Evolutionary conservation across 2,888 invertebrate species (phyloP).

Genomic region (Andrena chrysosceles): DNA sequence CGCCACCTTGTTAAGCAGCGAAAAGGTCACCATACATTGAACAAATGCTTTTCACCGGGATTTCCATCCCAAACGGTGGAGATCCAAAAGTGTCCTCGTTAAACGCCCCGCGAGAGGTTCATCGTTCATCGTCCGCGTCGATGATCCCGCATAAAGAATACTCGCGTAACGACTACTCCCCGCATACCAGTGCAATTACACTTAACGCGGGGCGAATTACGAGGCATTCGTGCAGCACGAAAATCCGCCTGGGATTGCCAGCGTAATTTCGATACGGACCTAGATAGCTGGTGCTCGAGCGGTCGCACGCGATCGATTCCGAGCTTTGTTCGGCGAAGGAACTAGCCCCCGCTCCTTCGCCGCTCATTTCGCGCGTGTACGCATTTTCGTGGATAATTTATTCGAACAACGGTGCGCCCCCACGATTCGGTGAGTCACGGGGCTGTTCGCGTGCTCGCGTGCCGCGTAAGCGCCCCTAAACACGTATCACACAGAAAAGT

Average conservation of each 20-base stretch:
- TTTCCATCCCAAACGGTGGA: neutral
- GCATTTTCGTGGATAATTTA: slow-evolving; percentile 63
- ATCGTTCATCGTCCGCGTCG: slow-evolving; percentile 22
- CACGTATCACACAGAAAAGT: slow-evolving; percentile 68
- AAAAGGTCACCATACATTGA: too few relatives aligned
- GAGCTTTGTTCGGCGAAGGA: slow-evolving; percentile 5
- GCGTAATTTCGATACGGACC: slow-evolving; percentile 54
- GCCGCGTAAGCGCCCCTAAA: slow-evolving; percentile 61
- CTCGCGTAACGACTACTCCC: slow-evolving; percentile 9
- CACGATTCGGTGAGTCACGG: slow-evolving; percentile 71
- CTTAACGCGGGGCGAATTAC: slow-evolving; percentile 44
- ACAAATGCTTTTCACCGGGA: neutral
- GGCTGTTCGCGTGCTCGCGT: slow-evolving; percentile 73
- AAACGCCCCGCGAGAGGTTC: slow-evolving; percentile 6
- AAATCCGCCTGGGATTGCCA: slow-evolving; percentile 56
- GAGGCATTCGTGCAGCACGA: slow-evolving; percentile 64
- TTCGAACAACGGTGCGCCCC: slow-evolving; percentile 39
- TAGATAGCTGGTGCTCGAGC: neutral
- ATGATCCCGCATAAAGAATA: slow-evolving; percentile 24
- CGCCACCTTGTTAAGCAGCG: too few relatives aligned
- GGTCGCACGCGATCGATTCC: slow-evolving; percentile 49
- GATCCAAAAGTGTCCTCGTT: neutral
- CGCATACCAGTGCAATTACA: slow-evolving; percentile 60
- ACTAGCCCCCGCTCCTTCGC: neutral
- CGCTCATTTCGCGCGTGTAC: slow-evolving; percentile 21